phyloP scores from a whole-genome alignment of 2,888 invertebrate genomes.

The Ophion obscuratus region DNA sequence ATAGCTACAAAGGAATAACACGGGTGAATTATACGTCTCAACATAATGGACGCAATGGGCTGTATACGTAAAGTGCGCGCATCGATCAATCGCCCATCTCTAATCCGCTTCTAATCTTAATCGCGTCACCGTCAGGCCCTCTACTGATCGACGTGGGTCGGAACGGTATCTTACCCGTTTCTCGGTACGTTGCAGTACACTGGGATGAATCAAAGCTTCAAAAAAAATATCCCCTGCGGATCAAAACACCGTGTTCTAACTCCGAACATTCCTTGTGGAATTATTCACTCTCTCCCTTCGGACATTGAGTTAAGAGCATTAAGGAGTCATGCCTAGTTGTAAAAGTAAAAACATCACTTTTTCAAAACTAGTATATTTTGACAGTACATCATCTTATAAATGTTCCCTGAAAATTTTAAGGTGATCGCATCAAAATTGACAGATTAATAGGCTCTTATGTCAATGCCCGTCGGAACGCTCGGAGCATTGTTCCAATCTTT shows the following conservation, averaged over 20 bases:
- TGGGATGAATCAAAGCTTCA: slow-evolving; percentile 2
- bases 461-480: no score
- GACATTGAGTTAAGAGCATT: not conserved
- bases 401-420: no score
- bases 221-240: not conserved
- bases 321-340: no score
- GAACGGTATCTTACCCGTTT: slow-evolving; percentile 29
- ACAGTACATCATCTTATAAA: no score
- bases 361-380: no score
- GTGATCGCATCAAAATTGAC: no score
- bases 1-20: not conserved
- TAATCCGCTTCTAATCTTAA: slow-evolving; percentile 65
- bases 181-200: slow-evolving; percentile 6
- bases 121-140: slow-evolving; percentile 32
- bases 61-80: slow-evolving; percentile 34
- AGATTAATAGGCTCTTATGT: no score
- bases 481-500: no score
- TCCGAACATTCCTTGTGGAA: not conserved
- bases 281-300: not conserved
- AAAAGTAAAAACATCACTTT: no score
- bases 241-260: not conserved
- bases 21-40: slow-evolving; percentile 29
- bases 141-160: slow-evolving; percentile 4
- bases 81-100: slow-evolving; percentile 64
- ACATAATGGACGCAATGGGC: slow-evolving; percentile 55